These are phyloP conservation scores for Buteo buteo DNA, from an alignment of 2,113 vertebrate genomes.

Conservation along the genomic window DNA sequence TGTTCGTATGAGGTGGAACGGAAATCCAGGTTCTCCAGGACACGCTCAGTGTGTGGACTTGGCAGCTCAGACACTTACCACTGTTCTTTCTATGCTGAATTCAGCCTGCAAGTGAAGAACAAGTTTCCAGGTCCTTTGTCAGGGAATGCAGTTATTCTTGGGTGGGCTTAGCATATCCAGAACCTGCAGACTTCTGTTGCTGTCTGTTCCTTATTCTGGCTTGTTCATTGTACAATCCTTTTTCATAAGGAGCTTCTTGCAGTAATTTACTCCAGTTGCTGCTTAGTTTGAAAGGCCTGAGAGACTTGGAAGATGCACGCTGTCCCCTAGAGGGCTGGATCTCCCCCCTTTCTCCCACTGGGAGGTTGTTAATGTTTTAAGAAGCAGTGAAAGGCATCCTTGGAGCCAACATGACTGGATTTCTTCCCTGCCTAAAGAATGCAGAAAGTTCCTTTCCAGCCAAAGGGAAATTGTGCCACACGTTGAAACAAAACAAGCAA, in stretches of 20 bases:
- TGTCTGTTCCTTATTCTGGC: not conserved
- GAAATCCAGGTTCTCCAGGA: not conserved
- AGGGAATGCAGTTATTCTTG: not conserved
- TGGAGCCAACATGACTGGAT: constrained; percentile 7
- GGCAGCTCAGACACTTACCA: not conserved
- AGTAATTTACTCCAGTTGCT: constrained; percentile 25
- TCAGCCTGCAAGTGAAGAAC: not conserved
- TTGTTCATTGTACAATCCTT: not conserved
- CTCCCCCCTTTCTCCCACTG: not conserved
- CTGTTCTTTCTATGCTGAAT: not conserved
- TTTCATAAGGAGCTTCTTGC: not conserved
- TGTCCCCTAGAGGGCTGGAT: not conserved
- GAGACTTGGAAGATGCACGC: not conserved
- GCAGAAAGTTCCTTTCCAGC: not conserved
- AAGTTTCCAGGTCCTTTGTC: not conserved
- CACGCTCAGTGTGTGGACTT: not conserved
- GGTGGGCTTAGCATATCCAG: not conserved
- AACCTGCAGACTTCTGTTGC: not conserved
- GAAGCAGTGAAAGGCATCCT: constrained; percentile 24
- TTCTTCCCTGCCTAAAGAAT: constrained; percentile 27
- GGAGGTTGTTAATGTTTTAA: constrained; percentile 1
- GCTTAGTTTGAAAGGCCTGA: not conserved
- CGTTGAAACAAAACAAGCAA: constrained; percentile 37
- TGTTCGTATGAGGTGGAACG: not conserved
- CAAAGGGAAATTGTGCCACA: not conserved